A percentile compares a stretch with the other conserved stretches of the same genome.
These are phyloP conservation scores for Atrina japonica DNA, from an alignment of 2,888 invertebrate species.

Conservation along the genomic window DNA sequence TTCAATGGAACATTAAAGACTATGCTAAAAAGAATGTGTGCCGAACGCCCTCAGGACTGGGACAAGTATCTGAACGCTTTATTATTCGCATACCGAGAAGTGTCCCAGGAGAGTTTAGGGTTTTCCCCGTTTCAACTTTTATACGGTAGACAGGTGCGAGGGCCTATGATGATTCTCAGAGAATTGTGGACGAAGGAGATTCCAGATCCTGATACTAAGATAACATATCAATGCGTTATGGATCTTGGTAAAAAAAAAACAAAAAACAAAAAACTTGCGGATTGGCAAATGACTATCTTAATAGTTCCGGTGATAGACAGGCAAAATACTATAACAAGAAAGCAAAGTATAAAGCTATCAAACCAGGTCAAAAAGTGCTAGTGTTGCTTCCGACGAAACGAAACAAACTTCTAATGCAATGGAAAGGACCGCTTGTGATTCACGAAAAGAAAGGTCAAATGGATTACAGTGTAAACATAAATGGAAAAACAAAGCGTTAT, in stretches of 20 bases:
- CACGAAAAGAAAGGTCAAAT: neutral
- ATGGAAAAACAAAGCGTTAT: neutral
- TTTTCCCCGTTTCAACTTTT: slow-evolving; percentile 48
- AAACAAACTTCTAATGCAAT: neutral
- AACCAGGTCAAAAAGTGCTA: neutral
- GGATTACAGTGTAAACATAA: neutral
- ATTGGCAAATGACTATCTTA: too few relatives aligned
- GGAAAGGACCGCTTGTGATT: neutral
- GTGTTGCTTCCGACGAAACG: neutral
- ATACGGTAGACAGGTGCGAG: slow-evolving; percentile 45
- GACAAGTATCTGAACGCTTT: too few relatives aligned
- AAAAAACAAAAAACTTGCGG: too few relatives aligned
- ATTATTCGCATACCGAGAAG: too few relatives aligned
- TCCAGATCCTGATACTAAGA: too few relatives aligned
- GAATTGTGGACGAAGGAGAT: slow-evolving; percentile 43
- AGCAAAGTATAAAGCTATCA: neutral
- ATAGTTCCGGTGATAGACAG: too few relatives aligned
- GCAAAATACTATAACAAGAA: neutral
- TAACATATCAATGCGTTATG: too few relatives aligned
- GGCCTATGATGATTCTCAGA: slow-evolving; percentile 47
- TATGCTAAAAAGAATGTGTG: too few relatives aligned
- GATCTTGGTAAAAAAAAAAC: too few relatives aligned
- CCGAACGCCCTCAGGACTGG: too few relatives aligned
- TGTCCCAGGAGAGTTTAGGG: slow-evolving; percentile 34
- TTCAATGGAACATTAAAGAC: too few relatives aligned